Conservation (phyloP, 2,888 invertebrate genomes). For the Hoplodrina blanda region DNA sequence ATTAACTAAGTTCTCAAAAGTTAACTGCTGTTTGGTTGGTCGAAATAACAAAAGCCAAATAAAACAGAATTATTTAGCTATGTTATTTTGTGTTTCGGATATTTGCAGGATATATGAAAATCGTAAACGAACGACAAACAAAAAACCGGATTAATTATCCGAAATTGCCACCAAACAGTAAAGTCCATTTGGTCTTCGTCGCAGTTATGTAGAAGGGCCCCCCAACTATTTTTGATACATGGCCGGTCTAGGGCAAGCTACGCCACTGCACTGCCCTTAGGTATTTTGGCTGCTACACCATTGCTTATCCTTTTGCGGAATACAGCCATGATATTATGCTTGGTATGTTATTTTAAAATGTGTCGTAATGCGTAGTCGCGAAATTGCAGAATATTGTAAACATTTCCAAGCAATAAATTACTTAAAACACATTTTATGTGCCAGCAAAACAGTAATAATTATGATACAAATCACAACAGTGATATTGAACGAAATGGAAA, state of each 20-base stretch:
- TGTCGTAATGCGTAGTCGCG: neutral
- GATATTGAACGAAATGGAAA: slow-evolving; percentile 34
- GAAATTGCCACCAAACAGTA: neutral
- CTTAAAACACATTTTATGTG: slow-evolving; percentile 1
- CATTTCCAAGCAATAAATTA: slow-evolving; percentile 26
- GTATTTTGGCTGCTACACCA: neutral
- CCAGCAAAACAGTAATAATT: slow-evolving; percentile 13
- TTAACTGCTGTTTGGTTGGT: too few species aligned
- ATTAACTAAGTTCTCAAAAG: neutral
- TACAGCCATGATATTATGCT: neutral
- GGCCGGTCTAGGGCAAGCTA: too few species aligned
- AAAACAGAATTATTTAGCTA: too few species aligned
- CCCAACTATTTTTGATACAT: too few species aligned
- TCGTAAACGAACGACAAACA: too few species aligned
- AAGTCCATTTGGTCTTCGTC: too few species aligned
- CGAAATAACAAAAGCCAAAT: too few species aligned
- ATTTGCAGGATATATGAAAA: too few species aligned
- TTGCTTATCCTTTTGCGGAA: neutral
- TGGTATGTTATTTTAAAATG: neutral
- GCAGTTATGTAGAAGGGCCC: too few species aligned
- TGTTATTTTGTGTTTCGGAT: too few species aligned
- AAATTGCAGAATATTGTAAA: slow-evolving; percentile 7
- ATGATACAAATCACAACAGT: slow-evolving; percentile 1
- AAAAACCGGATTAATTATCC: slow-evolving; percentile 3
- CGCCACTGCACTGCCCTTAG: too few species aligned